Conservation (phyloP, 2,113 vertebrate genomes). For the Gobiocypris rarus region DNA sequence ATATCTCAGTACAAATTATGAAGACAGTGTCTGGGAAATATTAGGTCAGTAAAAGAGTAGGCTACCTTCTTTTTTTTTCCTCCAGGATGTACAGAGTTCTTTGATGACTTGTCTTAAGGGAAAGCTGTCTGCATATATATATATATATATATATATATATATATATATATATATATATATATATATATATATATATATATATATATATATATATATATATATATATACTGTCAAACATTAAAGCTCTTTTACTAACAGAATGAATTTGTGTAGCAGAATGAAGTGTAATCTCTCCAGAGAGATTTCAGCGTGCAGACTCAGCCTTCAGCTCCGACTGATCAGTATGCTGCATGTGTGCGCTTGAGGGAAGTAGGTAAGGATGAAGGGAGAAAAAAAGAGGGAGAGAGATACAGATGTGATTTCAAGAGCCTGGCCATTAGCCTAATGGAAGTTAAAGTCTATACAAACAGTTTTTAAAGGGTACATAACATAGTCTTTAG, state of each 20-base stretch:
- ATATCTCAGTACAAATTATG: not conserved
- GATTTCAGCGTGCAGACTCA: slow-evolving; percentile 2
- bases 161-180: too few relatives aligned
- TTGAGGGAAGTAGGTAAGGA: not conserved
- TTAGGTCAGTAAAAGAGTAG: not conserved
- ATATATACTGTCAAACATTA: slow-evolving; percentile 18
- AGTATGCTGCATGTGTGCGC: not conserved
- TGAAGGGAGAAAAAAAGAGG: not conserved
- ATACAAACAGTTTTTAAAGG: not conserved
- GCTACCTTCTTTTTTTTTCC: not conserved
- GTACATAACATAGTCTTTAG: too few relatives aligned
- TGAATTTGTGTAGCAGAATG: not conserved
- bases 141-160: too few relatives aligned
- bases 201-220: too few relatives aligned
- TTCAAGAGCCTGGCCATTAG: slow-evolving; percentile 1
- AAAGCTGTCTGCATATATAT: too few relatives aligned
- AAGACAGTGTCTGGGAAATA: not conserved
- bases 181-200: too few relatives aligned
- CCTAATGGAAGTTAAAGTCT: not conserved
- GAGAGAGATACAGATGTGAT: not conserved
- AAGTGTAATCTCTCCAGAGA: not conserved
- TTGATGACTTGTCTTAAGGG: not conserved
- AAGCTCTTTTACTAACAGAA: not conserved
- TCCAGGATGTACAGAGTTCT: too few relatives aligned
- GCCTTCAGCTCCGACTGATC: slow-evolving; percentile 1